Percentiles rank a stretch among this genome's conserved stretches.
Evolutionary conservation across 1,140 invertebrate species (phyloP).

Genomic region (Lasioglossum albipes): DNA sequence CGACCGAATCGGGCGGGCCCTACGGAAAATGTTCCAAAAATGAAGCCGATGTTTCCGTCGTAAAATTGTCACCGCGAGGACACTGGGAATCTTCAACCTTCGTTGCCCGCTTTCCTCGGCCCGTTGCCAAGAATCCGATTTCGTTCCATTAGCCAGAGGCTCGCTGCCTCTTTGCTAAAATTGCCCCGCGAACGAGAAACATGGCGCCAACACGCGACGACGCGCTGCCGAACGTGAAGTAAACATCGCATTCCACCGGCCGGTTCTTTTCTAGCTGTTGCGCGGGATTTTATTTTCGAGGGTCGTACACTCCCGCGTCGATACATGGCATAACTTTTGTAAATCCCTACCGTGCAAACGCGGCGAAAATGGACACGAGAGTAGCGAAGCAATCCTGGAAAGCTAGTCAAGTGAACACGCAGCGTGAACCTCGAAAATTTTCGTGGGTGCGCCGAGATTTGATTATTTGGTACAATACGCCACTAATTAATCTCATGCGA

Average conservation of each 20-base stretch:
- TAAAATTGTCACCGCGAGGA: constrained; percentile 26
- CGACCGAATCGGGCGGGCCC: too few species aligned
- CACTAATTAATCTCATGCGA: too few species aligned
- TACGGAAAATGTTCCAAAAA: constrained; percentile 1
- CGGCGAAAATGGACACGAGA: too few species aligned
- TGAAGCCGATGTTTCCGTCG: neutral
- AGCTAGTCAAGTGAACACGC: too few species aligned
- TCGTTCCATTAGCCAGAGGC: constrained; percentile 23
- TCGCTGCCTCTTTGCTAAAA: constrained; percentile 18
- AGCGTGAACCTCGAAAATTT: too few species aligned
- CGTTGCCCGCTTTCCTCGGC: constrained; percentile 13
- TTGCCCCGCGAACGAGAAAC: constrained; percentile 2
- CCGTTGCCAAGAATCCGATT: constrained; percentile 33
- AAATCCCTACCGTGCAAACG: too few species aligned
- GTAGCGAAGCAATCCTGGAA: too few species aligned
- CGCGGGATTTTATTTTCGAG: neutral
- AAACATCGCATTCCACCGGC: constrained; percentile 25
- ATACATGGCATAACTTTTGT: too few species aligned
- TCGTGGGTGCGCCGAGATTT: too few species aligned
- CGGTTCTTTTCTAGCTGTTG: constrained; percentile 20
- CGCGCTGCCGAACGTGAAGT: neutral
- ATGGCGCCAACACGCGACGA: constrained; percentile 24
- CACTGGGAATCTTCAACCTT: constrained; percentile 24
- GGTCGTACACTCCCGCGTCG: neutral
- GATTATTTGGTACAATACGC: too few species aligned